Percentiles rank a stretch among this genome's conserved stretches.
Conservation (phyloP, 2,888 invertebrate genomes). For the Torymus texanus region DNA sequence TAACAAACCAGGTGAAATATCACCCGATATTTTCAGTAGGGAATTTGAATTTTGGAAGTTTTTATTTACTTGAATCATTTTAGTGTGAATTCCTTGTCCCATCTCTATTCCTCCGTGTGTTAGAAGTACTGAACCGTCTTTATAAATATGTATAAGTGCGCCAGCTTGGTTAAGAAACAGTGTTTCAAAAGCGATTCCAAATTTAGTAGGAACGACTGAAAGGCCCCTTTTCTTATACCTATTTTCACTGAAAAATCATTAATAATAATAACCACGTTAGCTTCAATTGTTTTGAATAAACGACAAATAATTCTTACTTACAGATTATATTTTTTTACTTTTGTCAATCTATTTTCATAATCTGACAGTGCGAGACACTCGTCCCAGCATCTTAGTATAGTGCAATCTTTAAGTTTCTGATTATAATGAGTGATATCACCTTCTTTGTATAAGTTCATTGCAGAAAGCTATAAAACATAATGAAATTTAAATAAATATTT, state of each 20-base stretch:
- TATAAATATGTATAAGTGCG: constrained; percentile 88
- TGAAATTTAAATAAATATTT: background rate
- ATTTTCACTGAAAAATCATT: constrained; percentile 78
- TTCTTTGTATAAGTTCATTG: constrained; percentile 86
- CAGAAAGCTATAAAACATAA: constrained; percentile 72
- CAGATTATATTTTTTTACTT: constrained; percentile 84
- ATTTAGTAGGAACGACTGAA: constrained; percentile 86
- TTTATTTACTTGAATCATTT: constrained; percentile 85
- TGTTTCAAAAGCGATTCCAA: constrained; percentile 86
- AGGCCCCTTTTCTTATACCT: constrained; percentile 91
- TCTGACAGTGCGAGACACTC: constrained; percentile 84
- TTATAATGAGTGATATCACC: constrained; percentile 86
- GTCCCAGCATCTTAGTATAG: constrained; percentile 82
- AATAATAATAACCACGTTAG: background rate
- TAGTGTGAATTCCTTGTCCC: constrained; percentile 96
- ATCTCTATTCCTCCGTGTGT: constrained; percentile 94
- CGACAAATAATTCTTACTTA: constrained; percentile 68
- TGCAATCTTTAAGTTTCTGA: constrained; percentile 84
- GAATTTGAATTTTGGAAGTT: no score
- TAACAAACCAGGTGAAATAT: no score
- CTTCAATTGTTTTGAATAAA: no score
- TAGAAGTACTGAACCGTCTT: constrained; percentile 90
- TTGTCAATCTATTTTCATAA: constrained; percentile 77
- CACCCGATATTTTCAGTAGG: no score
- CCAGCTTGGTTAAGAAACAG: constrained; percentile 88